These are phyloP conservation scores for Pavo muticus DNA, from an alignment of 2,113 vertebrate species.

Conservation along the genomic window DNA sequence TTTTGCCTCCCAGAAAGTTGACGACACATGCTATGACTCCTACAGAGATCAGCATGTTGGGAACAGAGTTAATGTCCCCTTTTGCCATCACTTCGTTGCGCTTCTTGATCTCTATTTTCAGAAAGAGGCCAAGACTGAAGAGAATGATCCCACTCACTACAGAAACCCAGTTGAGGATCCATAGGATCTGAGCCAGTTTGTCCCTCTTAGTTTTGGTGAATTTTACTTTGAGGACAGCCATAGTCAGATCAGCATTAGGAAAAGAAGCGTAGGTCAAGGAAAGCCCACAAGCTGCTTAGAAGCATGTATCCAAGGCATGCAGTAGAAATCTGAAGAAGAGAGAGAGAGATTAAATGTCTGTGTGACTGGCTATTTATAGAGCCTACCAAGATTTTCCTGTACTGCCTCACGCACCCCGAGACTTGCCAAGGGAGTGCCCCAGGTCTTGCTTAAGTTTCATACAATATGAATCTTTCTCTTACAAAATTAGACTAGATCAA, in stretches of 20 bases:
- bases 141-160: slow-evolving; percentile 84
- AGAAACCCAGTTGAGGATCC: slow-evolving; percentile 91
- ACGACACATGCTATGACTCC: slow-evolving; percentile 88
- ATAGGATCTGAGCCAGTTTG: slow-evolving; percentile 88
- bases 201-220: slow-evolving; percentile 88
- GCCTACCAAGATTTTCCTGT: not conserved
- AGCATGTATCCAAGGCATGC: slow-evolving; percentile 20
- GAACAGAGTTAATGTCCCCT: slow-evolving; percentile 82
- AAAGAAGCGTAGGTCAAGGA: slow-evolving; percentile 19
- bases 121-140: slow-evolving; percentile 86
- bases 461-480: not conserved
- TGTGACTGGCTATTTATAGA: slow-evolving; percentile 54
- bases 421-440: not conserved
- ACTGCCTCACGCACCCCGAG: not conserved
- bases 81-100: slow-evolving; percentile 85
- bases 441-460: not conserved
- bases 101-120: slow-evolving; percentile 89
- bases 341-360: slow-evolving; percentile 61
- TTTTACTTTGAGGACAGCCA: slow-evolving; percentile 88
- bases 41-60: slow-evolving; percentile 87
- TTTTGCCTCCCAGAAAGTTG: slow-evolving; percentile 90
- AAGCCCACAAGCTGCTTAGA: slow-evolving; percentile 57
- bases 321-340: slow-evolving; percentile 32
- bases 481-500: not conserved
- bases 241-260: slow-evolving; percentile 51